Base-by-base conservation (phyloP, 2,797 vertebrate genomes). In the Karalla daura region DNA sequence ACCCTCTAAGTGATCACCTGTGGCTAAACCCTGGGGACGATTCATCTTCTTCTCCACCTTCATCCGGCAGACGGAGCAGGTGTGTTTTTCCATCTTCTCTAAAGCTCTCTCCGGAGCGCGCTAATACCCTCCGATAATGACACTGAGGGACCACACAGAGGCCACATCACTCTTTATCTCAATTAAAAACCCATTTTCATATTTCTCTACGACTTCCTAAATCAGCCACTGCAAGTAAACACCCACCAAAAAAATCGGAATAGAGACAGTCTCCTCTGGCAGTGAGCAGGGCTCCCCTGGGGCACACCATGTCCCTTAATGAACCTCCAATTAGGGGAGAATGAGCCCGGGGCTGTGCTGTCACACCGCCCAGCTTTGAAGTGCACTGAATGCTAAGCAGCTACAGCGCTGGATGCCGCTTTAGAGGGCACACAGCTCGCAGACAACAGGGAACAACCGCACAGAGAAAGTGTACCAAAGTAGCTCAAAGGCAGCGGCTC, bases 291-390 rank as follows among this genome's bases (percentile, higher is more conserved):
- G 72, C 67, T 80, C 86, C 85, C 86, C 67, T 28, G 81, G 86
- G 89, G 89, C 52, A 14, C 60, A 59, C 75, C 60, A 55, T 87
- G 88, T 91, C 86, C 85, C 81, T 87, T 92, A 92, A 92, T 92
- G 90, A 93, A 92, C 82, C 89, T 84, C 88, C 89, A 93, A 93
- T 92, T 93, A 93, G 85, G 62, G 75, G 78, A 78, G 86, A 91
- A 90, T 86, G 85, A 89, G 88, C 88, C 89, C 78, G 63, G 85
- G 87, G 90, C 77, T 81, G 71, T 47, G 60, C 88, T 82, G 87
- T 86, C 90, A 89, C 78, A 82, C 43, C 15, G 74, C 81, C 72
- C 83, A 63, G 84, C 89, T 91, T 92, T 91, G 87, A 91, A 89
- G 88, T 85, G 79, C 18, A 53, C 62, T 82, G 87, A 86, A 91